A percentile compares a stretch with the other conserved stretches of the same genome.
These are phyloP conservation scores for Equus przewalskii DNA, from an alignment of 2,113 vertebrate species.

Conservation along the genomic window DNA sequence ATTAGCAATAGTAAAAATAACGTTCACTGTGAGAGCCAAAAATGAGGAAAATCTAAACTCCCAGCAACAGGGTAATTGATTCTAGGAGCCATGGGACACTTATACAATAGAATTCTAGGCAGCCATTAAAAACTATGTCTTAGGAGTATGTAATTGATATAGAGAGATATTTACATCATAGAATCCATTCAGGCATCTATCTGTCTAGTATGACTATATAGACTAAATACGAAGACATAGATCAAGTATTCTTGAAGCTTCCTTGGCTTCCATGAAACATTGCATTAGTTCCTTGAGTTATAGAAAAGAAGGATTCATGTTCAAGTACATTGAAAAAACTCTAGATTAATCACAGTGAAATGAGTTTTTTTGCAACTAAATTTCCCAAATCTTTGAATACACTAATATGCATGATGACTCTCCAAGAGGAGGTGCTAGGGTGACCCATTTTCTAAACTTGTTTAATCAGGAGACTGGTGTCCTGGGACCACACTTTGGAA, in stretches of 20 bases:
- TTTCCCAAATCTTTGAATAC: constrained; percentile 31
- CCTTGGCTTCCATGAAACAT: not conserved
- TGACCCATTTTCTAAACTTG: constrained; percentile 25
- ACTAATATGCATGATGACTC: not conserved
- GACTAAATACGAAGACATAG: not conserved
- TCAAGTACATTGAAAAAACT: constrained; percentile 32
- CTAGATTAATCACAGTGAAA: constrained; percentile 41
- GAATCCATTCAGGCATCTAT: not conserved
- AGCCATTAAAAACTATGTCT: not conserved
- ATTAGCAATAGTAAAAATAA: not conserved
- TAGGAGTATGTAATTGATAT: not conserved
- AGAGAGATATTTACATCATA: not conserved
- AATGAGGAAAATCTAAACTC: not conserved
- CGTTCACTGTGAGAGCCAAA: not conserved
- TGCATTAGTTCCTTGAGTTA: not conserved
- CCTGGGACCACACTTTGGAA: not conserved
- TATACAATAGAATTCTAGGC: not conserved
- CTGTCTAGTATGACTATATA: not conserved
- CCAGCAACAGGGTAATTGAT: not conserved
- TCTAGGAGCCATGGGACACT: not conserved
- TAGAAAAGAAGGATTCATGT: not conserved
- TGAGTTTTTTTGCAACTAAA: not conserved
- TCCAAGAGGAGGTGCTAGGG: not conserved
- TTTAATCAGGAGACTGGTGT: not conserved
- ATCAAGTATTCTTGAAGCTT: not conserved